A percentile compares a stretch with the other conserved stretches of the same genome.
Conservation (phyloP, 1,140 invertebrate species). For the Potamilus streckersoni region DNA sequence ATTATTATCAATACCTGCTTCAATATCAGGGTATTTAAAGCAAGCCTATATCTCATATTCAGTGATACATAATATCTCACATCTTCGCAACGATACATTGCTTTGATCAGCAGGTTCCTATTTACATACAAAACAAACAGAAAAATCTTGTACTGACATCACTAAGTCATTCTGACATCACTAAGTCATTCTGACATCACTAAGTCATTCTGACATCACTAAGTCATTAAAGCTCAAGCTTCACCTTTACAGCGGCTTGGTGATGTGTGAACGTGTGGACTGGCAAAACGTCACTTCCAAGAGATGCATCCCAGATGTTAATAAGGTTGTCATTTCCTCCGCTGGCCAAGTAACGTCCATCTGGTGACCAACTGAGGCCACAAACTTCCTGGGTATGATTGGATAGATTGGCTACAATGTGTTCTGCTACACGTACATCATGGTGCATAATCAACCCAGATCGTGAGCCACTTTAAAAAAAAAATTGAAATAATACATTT, state of each 20-base stretch:
- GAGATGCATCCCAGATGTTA: conserved; percentile 82
- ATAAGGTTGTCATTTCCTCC: conserved; percentile 96
- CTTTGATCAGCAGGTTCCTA: not conserved
- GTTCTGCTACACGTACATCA: conserved; percentile 92
- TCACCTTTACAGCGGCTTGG: conserved; percentile 72
- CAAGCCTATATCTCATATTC: too few relatives aligned
- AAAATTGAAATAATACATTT: not conserved
- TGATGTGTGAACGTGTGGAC: conserved; percentile 56
- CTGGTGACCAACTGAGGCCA: conserved; percentile 94
- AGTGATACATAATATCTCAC: not conserved
- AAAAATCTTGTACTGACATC: not conserved
- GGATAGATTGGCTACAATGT: conserved; percentile 79
- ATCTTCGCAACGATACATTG: not conserved
- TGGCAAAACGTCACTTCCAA: conserved; percentile 32
- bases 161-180: too few relatives aligned
- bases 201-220: not conserved
- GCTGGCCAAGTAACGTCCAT: conserved; percentile 90
- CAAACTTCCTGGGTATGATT: conserved; percentile 90
- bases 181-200: too few relatives aligned
- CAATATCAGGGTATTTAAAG: too few relatives aligned
- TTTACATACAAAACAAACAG: not conserved
- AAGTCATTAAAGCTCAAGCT: not conserved
- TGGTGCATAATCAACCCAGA: conserved; percentile 92
- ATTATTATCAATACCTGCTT: too few relatives aligned
- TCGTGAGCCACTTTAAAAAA: conserved; percentile 80